Conservation (phyloP, 2,113 vertebrate species). For the Bostrychus sinensis region DNA sequence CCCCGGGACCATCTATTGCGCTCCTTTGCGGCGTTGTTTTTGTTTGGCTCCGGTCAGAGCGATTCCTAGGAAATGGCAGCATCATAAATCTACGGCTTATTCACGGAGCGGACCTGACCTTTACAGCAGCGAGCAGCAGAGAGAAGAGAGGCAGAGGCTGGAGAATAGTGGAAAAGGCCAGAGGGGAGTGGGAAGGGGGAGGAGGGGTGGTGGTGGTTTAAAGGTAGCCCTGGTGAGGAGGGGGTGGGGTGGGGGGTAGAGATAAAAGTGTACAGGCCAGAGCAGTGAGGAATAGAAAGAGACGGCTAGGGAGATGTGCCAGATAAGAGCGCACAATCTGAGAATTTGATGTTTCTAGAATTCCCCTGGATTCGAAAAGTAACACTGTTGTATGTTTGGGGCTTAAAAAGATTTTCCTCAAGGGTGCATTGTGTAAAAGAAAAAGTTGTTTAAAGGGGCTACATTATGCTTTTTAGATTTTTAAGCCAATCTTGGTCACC, state of each 20-base stretch:
- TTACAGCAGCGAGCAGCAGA: constrained; percentile 64
- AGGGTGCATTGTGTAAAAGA: too few relatives aligned
- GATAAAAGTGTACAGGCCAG: constrained; percentile 36
- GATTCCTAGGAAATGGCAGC: constrained; percentile 73
- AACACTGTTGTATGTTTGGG: too few relatives aligned
- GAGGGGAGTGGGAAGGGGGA: constrained; percentile 23
- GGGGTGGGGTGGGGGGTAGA: constrained; percentile 35
- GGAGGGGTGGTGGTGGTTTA: constrained; percentile 44
- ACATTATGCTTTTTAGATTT: too few relatives aligned
- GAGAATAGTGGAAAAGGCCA: constrained; percentile 55
- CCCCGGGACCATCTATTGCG: constrained; percentile 59
- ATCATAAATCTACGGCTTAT: constrained; percentile 79
- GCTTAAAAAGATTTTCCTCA: too few relatives aligned
- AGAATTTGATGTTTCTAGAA: background rate
- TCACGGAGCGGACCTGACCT: constrained; percentile 75
- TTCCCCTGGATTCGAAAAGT: background rate
- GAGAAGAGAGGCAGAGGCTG: constrained; percentile 37
- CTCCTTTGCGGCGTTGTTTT: constrained; percentile 67
- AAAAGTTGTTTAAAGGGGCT: too few relatives aligned
- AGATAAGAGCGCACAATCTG: background rate
- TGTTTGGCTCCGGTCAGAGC: constrained; percentile 66
- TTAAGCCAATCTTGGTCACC: too few relatives aligned
- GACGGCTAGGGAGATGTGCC: constrained; percentile 40
- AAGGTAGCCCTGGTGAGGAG: constrained; percentile 43
- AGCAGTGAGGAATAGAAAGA: constrained; percentile 31